Evolutionary conservation across 2,888 invertebrate genomes (phyloP), one percentile per base, ranked within the genome.

Genomic region (Epistrophe grossulariae): DNA sequence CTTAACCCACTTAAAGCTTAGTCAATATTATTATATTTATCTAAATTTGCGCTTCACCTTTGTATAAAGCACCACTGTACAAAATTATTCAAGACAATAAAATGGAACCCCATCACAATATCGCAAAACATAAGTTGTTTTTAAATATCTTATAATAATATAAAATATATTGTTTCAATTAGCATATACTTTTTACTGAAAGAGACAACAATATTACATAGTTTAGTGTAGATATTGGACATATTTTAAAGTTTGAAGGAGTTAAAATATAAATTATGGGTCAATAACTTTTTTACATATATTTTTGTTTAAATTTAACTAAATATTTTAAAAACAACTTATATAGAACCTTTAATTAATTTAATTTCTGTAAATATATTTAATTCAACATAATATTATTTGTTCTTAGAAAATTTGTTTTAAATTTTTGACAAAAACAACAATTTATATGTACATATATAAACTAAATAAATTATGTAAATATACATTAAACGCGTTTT

Each of bases 1-100:
- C 81, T 57, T 64, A 72, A 50, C 60, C 79, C 80, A 84, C 83
- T 70, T 35, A 72, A 76, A 74, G 80, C 71, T 59, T 52, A 84
- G 24, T 76, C 17, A 43, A 64, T 64, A 28, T 52, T 55, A 43
- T 35, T 24, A 40, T 43, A 24, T 13, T 28, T 62, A 24, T 35
- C 13, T 68, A 4, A 52, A n/a, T 78, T 71, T 84, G 70, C 70
- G 59, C 76, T 76, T 71, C 71, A 84, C 84, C 57, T 59, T 45
- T 84, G 84, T 84, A 84, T 35, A 84, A 76, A 84, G 76, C 84
- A 84, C 84, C 66, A 72, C 10, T 66, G 15, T 70, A 6, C 4
- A 62, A 43, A 48, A 48, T 4, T 24, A 50, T 57, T 19, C 28
- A 71, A 76, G 35, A 71, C 57, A 70, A 38, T 35, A 52, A 59